These are phyloP conservation scores for Aptenodytes forsteri DNA, from an alignment of 2,113 vertebrate genomes.

Conservation along the genomic window DNA sequence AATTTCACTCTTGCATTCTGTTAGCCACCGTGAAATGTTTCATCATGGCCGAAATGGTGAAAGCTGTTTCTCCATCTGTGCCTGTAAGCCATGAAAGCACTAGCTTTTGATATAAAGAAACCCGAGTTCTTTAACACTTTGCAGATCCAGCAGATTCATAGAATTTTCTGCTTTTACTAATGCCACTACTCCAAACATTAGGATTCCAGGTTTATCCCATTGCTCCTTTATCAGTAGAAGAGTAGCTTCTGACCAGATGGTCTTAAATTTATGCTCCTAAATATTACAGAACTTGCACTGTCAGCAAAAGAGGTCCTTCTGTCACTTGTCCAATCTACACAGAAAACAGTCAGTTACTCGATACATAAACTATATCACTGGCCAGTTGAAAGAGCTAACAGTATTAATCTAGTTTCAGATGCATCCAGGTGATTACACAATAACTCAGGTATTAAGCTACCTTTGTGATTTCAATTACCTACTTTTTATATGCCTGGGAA, in stretches of 20 bases:
- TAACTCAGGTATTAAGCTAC: background rate
- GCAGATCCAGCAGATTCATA: background rate
- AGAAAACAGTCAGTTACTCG: background rate
- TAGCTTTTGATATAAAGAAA: background rate
- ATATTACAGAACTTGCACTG: background rate
- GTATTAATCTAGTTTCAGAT: background rate
- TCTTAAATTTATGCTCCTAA: background rate
- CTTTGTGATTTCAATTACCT: conserved; percentile 30
- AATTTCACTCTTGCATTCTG: background rate
- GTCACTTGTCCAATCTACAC: background rate
- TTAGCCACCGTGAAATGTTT: background rate
- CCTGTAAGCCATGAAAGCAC: background rate
- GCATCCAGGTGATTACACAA: background rate
- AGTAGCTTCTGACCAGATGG: background rate
- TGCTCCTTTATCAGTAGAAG: background rate
- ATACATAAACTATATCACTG: background rate
- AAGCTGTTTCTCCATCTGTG: background rate
- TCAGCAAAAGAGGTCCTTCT: background rate
- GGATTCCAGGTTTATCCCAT: background rate
- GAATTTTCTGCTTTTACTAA: background rate
- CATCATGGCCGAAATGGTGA: background rate
- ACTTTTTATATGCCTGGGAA: background rate
- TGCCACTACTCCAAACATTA: background rate
- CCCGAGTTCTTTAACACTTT: fast-evolving
- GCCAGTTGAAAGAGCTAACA: background rate